A percentile compares a stretch with the other conserved stretches of the same genome.
Conservation (phyloP, 1,140 invertebrate species). For the Habropoda laboriosa region DNA sequence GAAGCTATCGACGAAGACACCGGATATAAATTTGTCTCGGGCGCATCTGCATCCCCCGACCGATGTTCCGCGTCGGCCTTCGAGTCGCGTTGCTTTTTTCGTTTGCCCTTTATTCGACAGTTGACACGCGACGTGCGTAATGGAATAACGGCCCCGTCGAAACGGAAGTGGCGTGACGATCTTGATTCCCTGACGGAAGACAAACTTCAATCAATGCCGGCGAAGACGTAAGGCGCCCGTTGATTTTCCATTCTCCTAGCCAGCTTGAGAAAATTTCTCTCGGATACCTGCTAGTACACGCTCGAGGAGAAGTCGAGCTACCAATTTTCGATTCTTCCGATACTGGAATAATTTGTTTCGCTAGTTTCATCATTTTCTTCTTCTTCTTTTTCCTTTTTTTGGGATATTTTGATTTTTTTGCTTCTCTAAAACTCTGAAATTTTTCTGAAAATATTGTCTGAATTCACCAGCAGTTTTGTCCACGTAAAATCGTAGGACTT, state of each 20-base stretch:
- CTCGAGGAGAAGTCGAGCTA: conserved; percentile 20
- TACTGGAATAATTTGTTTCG: neutral
- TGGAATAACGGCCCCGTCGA: conserved; percentile 60
- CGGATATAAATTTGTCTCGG: conserved; percentile 1
- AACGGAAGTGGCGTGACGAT: conserved; percentile 60
- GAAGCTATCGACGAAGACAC: neutral
- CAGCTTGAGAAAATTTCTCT: conserved; percentile 34
- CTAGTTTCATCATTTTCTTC: too few relatives aligned
- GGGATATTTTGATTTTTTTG: neutral
- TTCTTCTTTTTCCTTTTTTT: too few relatives aligned
- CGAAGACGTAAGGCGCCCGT: conserved; percentile 57
- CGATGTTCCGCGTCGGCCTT: neutral
- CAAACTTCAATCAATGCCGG: conserved; percentile 67
- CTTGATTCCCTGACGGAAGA: conserved; percentile 60
- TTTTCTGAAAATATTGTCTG: too few relatives aligned
- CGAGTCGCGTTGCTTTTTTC: conserved; percentile 32
- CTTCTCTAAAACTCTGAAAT: too few relatives aligned
- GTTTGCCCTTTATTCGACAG: conserved; percentile 64
- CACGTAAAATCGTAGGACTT: too few relatives aligned
- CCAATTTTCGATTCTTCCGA: neutral
- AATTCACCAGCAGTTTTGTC: too few relatives aligned
- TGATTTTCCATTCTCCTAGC: conserved; percentile 18
- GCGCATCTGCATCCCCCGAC: conserved; percentile 14
- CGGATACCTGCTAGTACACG: conserved; percentile 7
- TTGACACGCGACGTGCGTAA: conserved; percentile 64